phyloP scores from a whole-genome alignment of 2,113 vertebrate genomes.

The Macquaria ambigua region DNA sequence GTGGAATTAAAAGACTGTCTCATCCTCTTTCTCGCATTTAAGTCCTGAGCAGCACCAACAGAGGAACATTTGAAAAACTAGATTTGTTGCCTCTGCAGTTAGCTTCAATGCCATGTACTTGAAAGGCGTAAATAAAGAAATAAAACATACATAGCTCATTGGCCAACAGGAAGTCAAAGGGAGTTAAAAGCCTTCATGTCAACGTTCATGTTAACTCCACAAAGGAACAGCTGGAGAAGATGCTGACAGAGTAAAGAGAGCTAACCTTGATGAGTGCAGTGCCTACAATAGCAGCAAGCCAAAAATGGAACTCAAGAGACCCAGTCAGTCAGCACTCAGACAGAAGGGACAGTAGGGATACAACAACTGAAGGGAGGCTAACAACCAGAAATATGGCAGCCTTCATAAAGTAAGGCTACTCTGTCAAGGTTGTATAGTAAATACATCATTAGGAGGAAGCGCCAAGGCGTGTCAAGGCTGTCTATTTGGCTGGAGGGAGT shows the following conservation, averaged over 20 bases:
- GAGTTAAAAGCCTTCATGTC: background rate
- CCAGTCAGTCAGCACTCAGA: slow-evolving; percentile 5
- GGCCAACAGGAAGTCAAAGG: background rate
- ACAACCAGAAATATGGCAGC: slow-evolving; percentile 12
- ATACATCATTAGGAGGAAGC: slow-evolving; percentile 9
- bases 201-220: background rate
- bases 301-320: slow-evolving; percentile 13
- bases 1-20: background rate
- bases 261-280: slow-evolving; percentile 9
- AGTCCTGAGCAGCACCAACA: background rate
- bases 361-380: slow-evolving; percentile 1
- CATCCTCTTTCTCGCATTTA: too few relatives aligned
- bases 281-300: slow-evolving; percentile 1
- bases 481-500: background rate
- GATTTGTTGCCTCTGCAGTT: background rate
- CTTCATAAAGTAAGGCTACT: background rate
- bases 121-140: background rate
- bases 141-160: background rate
- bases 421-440: slow-evolving; percentile 16
- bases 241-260: slow-evolving; percentile 24
- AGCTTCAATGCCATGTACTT: background rate
- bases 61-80: background rate
- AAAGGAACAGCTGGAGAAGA: slow-evolving; percentile 29
- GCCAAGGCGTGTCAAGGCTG: slow-evolving; percentile 10
- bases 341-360: background rate